Evolutionary conservation across 2,113 vertebrate genomes (phyloP).

Genomic region (Lophochroa leadbeateri): DNA sequence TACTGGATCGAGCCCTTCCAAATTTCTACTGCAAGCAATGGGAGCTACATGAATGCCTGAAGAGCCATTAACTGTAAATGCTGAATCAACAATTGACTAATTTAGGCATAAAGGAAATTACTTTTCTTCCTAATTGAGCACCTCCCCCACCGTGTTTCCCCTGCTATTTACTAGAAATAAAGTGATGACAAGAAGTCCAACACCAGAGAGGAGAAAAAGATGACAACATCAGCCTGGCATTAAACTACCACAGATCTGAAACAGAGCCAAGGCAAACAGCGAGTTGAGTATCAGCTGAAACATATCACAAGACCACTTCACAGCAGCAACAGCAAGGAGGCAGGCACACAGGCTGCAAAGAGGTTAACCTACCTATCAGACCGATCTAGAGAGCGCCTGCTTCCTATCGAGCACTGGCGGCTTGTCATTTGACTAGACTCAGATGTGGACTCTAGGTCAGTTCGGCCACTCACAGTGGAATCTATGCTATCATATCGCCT

Average conservation of each 20-base stretch:
- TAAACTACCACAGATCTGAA: background rate
- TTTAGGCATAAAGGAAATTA: background rate
- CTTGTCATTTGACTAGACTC: slow-evolving; percentile 70
- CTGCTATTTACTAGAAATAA: background rate
- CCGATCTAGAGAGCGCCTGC: slow-evolving; percentile 59
- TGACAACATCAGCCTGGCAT: background rate
- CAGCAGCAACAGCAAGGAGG: background rate
- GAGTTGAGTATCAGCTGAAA: accelerated
- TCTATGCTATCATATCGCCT: slow-evolving; percentile 50
- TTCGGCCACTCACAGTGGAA: slow-evolving; percentile 53
- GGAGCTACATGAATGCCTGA: background rate
- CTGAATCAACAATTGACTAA: background rate
- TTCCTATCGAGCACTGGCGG: slow-evolving; percentile 59
- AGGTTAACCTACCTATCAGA: slow-evolving; percentile 54
- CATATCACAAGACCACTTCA: background rate
- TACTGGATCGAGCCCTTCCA: background rate
- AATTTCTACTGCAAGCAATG: background rate
- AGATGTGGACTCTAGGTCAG: slow-evolving; percentile 52
- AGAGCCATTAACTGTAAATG: background rate
- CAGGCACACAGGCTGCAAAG: background rate
- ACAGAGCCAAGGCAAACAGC: background rate
- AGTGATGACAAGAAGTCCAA: background rate
- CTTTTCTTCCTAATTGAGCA: background rate
- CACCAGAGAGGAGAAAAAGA: background rate
- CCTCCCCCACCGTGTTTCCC: background rate